These are phyloP conservation scores for Poicephalus gulielmi DNA, from an alignment of 2,113 vertebrate species.

Conservation along the genomic window DNA sequence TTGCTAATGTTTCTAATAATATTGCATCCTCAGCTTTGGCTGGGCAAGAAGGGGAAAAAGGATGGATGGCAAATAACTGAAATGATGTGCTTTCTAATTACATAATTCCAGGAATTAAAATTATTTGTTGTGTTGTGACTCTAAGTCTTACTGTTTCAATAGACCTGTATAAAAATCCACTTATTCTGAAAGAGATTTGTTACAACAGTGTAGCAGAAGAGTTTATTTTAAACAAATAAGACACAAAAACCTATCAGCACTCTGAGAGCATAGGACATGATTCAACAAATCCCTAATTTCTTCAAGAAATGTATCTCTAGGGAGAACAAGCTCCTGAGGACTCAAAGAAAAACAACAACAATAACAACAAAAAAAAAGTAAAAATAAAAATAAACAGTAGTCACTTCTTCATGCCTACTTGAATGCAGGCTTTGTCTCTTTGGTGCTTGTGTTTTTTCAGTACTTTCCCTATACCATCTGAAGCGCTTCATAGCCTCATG, in stretches of 20 bases:
- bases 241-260: background rate
- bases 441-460: background rate
- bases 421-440: background rate
- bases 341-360: background rate
- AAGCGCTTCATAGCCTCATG: background rate
- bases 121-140: background rate
- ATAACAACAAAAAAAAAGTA: background rate
- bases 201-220: background rate
- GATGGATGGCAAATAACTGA: background rate
- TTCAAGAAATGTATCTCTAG: background rate
- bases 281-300: background rate
- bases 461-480: background rate
- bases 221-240: slow-evolving; percentile 5
- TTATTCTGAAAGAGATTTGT: background rate
- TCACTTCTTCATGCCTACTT: background rate
- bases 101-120: background rate
- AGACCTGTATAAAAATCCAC: background rate
- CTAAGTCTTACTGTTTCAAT: slow-evolving; percentile 10
- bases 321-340: background rate
- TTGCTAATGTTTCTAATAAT: background rate
- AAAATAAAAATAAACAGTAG: background rate
- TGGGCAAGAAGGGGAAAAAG: background rate
- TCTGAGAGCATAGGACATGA: background rate
- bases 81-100: slow-evolving; percentile 40
- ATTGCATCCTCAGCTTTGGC: background rate